Evolutionary conservation across 1,140 invertebrate species (phyloP), one percentile per base, ranked within the genome.

Genomic region (Drosophila arizonae): DNA sequence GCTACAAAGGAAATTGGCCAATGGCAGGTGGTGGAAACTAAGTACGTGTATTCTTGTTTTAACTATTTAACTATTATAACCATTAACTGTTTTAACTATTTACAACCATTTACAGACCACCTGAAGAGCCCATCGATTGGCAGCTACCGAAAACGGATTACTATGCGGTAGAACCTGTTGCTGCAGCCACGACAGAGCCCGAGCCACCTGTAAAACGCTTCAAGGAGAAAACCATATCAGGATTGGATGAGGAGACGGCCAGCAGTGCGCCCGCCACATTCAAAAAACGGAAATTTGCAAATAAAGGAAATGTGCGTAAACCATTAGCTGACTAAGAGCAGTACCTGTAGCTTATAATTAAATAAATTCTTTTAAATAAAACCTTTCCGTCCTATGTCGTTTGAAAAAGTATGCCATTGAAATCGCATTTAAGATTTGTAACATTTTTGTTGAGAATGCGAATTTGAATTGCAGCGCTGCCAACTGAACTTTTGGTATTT

Each of bases 221-320:
- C 65, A 95, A 94, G 78, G 95, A 95, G 79, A 96, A 95, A 91
- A 93, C 92, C 6, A 89, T 95, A 9, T 84, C 92, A 6, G 90
- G 85, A 26, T 91, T 94, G 33, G 92, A 93, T 51, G 93, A 93
- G 36, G 93, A 93, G 41, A 90, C 91, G 1, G 92, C 92, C 6
- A 68, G 65, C 33, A 74, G 45, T 13, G 77, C 79, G 41, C 82
- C 91, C 3, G 90, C 92, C 24, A 90, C 85, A 8, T 96, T 96
- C 75, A 96, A 95, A 62, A 95, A 94, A 80, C 88, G 95, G 51
- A 95, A 95, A 92, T 92, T 95, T 61, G 91, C 92, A 11, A 87
- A 89, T 17, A 93, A 92, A 70, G 94, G 93, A 67, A 95, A 93
- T 80, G 92, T 93, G 4, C 92, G 95, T 8, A 93, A 94, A 81